Conservation (phyloP, 2,797 vertebrate genomes). For the Onychomys leucogaster region DNA sequence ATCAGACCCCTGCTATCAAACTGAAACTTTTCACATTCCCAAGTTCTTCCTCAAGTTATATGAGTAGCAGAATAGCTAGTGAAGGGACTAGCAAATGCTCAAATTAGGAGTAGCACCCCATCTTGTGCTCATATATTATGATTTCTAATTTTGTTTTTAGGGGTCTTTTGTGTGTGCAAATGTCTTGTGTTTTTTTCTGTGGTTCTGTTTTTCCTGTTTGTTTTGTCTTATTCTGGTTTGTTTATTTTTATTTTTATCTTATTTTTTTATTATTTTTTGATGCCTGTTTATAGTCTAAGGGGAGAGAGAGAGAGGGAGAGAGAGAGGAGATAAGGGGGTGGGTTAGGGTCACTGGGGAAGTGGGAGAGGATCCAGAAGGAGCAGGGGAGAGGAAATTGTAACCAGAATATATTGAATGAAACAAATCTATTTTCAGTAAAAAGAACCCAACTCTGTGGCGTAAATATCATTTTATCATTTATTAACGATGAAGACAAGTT, state of each 20-base stretch:
- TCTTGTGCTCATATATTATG: neutral
- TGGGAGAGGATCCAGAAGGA: neutral
- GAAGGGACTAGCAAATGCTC: neutral
- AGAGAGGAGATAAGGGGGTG: neutral
- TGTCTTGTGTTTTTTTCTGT: neutral
- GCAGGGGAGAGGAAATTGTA: neutral
- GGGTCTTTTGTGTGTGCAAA: no score
- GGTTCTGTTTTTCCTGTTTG: neutral
- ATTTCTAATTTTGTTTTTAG: neutral
- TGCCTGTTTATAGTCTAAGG: neutral
- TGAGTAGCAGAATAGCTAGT: neutral
- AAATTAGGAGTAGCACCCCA: neutral
- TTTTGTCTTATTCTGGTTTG: neutral
- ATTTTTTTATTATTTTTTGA: neutral
- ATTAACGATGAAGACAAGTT: neutral
- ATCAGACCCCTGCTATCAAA: conserved; percentile 50
- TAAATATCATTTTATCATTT: neutral
- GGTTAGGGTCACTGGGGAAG: no score
- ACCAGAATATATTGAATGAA: neutral
- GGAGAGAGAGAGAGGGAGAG: neutral
- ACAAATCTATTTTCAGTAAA: neutral
- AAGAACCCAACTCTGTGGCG: neutral
- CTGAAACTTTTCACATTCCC: neutral
- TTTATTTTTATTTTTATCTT: neutral
- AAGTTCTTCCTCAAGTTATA: conserved; percentile 1